These are phyloP conservation scores for Hippocampus zosterae DNA, from an alignment of 2,113 vertebrate species.

Conservation along the genomic window DNA sequence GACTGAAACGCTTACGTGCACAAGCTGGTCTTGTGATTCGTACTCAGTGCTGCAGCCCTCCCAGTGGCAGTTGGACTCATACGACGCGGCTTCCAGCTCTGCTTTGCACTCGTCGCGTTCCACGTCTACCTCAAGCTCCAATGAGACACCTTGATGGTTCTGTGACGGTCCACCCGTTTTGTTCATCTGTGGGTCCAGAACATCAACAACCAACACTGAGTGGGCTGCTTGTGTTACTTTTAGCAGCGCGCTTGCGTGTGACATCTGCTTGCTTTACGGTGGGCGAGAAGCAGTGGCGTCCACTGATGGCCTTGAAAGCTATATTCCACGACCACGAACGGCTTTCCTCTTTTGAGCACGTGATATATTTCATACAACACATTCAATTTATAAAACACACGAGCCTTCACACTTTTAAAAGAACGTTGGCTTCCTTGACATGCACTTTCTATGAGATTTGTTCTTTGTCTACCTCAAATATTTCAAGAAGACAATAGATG, in stretches of 20 bases:
- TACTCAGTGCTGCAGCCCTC: conserved; percentile 89
- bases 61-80: conserved; percentile 97
- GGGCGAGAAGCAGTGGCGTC: no score
- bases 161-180: not conserved
- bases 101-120: conserved; percentile 91
- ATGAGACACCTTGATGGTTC: conserved; percentile 76
- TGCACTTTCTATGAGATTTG: no score
- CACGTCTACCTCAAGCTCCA: conserved; percentile 85
- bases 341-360: no score
- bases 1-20: conserved; percentile 79
- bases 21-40: conserved; percentile 92
- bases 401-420: no score
- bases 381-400: no score
- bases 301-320: no score
- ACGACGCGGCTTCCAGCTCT: conserved; percentile 87
- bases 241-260: no score
- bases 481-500: not conserved
- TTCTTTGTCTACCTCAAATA: not conserved
- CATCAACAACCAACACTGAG: not conserved
- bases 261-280: no score
- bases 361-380: no score
- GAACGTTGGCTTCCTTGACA: no score
- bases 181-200: not conserved
- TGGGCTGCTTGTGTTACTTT: no score
- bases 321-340: no score